Evolutionary conservation across 2,888 invertebrate species (phyloP).

Genomic region (Microplitis deprimator): DNA sequence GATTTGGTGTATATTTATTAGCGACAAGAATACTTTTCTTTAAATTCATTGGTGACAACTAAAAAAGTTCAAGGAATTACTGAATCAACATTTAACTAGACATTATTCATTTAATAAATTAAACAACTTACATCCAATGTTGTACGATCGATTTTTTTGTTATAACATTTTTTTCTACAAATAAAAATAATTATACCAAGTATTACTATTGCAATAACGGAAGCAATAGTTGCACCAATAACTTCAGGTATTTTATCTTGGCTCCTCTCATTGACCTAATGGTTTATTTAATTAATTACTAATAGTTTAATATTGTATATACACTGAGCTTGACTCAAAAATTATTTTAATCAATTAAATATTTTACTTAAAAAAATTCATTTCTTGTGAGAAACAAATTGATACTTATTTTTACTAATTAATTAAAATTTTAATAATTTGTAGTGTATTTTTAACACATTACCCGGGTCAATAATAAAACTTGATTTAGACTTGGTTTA

Average conservation of each 20-base stretch:
- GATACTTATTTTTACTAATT: too few species aligned
- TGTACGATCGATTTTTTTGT: conserved; percentile 45
- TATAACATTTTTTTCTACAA: conserved; percentile 42
- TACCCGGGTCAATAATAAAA: too few species aligned
- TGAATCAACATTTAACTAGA: conserved; percentile 15
- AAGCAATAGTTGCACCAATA: conserved; percentile 61
- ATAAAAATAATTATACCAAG: conserved; percentile 36
- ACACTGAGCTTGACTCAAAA: too few species aligned
- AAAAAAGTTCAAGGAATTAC: conserved; percentile 57
- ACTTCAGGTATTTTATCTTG: conserved; percentile 63
- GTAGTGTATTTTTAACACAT: too few species aligned
- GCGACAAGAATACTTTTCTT: conserved; percentile 77
- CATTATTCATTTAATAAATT: conserved; percentile 20
- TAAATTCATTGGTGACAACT: conserved; percentile 76
- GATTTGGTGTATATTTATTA: conserved; percentile 83
- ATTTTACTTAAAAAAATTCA: too few species aligned
- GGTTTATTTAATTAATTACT: conserved; percentile 45
- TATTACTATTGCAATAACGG: conserved; percentile 54
- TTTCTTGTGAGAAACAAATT: too few species aligned
- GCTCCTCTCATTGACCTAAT: conserved; percentile 59
- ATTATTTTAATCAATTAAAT: too few species aligned
- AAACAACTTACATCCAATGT: conserved; percentile 42
- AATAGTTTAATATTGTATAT: too few species aligned
- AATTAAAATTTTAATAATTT: too few species aligned
- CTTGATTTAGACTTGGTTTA: too few species aligned